Percentiles rank a stretch among this genome's conserved stretches.
Conservation (phyloP, 1,140 invertebrate species). For the Trinorchestia longiramus region DNA sequence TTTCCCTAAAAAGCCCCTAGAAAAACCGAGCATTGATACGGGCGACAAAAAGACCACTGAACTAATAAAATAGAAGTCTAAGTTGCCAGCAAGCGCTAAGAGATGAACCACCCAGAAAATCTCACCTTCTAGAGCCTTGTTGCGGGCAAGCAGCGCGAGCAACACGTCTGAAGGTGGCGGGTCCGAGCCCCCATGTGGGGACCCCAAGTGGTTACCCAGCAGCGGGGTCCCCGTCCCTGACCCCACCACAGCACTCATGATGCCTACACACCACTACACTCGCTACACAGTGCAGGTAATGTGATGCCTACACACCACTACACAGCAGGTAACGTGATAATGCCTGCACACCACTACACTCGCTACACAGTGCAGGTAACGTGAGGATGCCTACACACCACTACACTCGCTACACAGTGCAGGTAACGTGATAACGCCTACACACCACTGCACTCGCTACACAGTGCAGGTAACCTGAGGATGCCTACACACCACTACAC, state of each 20-base stretch:
- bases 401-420: neutral
- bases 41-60: no score
- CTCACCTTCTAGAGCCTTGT: slow-evolving; percentile 89
- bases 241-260: slow-evolving; percentile 66
- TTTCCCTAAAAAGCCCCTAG: no score
- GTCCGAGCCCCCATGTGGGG: slow-evolving; percentile 58
- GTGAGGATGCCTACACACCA: neutral
- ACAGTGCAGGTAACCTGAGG: no score
- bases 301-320: neutral
- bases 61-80: no score
- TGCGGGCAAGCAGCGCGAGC: slow-evolving; percentile 83
- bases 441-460: slow-evolving; percentile 66
- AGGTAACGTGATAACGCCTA: no score
- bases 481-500: neutral
- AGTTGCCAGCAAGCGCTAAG: no score
- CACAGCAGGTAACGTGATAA: slow-evolving; percentile 40
- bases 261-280: neutral
- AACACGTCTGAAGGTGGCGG: slow-evolving; percentile 82
- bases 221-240: slow-evolving; percentile 59
- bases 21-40: no score
- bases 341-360: neutral
- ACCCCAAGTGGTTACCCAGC: slow-evolving; percentile 52
- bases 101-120: no score
- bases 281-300: neutral
- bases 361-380: neutral